Evolutionary conservation across 2,113 vertebrate genomes (phyloP).

Genomic region (Periophthalmus modestus): DNA sequence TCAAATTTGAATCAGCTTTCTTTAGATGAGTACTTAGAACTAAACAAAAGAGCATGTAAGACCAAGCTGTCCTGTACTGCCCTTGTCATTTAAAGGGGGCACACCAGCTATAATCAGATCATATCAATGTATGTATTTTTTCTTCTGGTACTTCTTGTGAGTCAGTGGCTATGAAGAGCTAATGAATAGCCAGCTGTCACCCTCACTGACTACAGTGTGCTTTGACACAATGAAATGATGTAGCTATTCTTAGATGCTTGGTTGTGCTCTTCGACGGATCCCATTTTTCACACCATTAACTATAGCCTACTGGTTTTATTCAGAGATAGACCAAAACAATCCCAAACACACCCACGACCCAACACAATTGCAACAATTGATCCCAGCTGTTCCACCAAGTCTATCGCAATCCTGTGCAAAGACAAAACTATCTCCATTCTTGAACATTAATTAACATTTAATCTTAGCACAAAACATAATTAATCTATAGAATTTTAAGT

Average conservation of each 20-base stretch:
- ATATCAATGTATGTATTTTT: conserved; percentile 17
- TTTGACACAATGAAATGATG: conserved; percentile 72
- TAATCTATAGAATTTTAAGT: not conserved
- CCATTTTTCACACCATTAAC: conserved; percentile 79
- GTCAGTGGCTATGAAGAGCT: conserved; percentile 31
- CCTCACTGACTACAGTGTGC: conserved; percentile 51
- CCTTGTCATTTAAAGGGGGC: not conserved
- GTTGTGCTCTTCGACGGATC: conserved; percentile 62
- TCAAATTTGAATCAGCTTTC: not conserved
- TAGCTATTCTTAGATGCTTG: conserved; percentile 65
- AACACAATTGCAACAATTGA: conserved; percentile 73
- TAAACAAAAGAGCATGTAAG: not conserved
- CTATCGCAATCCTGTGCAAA: conserved; percentile 56
- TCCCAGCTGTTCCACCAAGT: conserved; percentile 64
- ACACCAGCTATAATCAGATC: conserved; percentile 17
- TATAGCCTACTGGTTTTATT: conserved; percentile 77
- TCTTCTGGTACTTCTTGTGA: not conserved
- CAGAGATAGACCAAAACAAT: conserved; percentile 70
- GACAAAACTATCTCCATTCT: conserved; percentile 58
- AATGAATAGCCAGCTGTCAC: conserved; percentile 55
- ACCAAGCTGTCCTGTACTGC: conserved; percentile 27
- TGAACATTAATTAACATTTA: conserved; percentile 29
- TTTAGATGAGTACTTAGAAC: not conserved
- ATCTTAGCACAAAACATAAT: not conserved
- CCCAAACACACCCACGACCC: conserved; percentile 68